Percentiles rank a stretch among this genome's conserved stretches.
Evolutionary conservation across 2,888 invertebrate genomes (phyloP).

Genomic region (Megaustenia siamemsis): DNA sequence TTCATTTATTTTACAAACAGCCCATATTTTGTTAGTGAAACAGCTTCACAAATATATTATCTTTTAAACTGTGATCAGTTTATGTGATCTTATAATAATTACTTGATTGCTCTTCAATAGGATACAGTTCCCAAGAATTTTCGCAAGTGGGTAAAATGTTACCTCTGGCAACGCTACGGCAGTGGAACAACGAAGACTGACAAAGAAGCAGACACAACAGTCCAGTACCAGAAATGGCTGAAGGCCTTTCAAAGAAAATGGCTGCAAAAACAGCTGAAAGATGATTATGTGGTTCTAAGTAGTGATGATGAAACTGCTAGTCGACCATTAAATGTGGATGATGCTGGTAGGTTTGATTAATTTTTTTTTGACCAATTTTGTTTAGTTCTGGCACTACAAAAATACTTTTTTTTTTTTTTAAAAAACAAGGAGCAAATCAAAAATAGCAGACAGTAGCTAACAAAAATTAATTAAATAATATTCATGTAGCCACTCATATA

Average conservation of each 20-base stretch:
- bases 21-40: too few relatives aligned
- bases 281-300: constrained; percentile 13
- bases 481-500: too few relatives aligned
- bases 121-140: constrained; percentile 46
- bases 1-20: too few relatives aligned
- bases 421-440: too few relatives aligned
- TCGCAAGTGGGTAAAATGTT: constrained; percentile 48
- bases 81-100: neutral
- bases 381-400: too few relatives aligned
- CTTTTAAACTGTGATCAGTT: neutral
- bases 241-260: constrained; percentile 43
- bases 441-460: too few relatives aligned
- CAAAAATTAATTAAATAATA: too few relatives aligned
- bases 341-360: constrained; percentile 24
- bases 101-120: constrained; percentile 6
- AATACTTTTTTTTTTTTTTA: too few relatives aligned
- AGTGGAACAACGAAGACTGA: neutral
- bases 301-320: constrained; percentile 27
- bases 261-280: constrained; percentile 27
- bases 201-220: constrained; percentile 12
- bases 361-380: too few relatives aligned
- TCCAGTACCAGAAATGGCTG: constrained; percentile 40
- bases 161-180: constrained; percentile 34
- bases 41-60: too few relatives aligned
- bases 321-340: constrained; percentile 1